A percentile compares a stretch with the other conserved stretches of the same genome.
phyloP scores from a whole-genome alignment of 2,888 invertebrate genomes.

The Pantelozetes paolii region DNA sequence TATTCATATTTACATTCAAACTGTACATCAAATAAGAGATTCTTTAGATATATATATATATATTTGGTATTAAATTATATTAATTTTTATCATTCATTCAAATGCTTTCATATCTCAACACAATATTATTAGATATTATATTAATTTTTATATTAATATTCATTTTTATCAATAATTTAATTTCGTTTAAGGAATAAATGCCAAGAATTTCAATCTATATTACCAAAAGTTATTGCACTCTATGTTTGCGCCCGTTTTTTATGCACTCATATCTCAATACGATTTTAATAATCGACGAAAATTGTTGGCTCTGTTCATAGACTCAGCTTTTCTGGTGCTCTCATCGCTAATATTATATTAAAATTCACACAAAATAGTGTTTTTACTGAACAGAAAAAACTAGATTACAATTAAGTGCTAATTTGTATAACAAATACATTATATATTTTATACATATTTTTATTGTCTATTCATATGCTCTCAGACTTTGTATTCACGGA shows the following conservation, averaged over 20 bases:
- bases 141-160: conserved; percentile 35
- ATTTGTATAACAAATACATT: conserved; percentile 7
- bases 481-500: not conserved
- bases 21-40: conserved; percentile 28
- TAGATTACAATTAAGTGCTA: conserved; percentile 21
- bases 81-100: conserved; percentile 18
- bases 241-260: not conserved
- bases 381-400: not conserved
- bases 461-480: not conserved
- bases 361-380: conserved; percentile 7
- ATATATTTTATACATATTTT: not conserved
- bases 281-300: not conserved
- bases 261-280: not conserved
- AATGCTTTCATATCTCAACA: too few species aligned
- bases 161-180: conserved; percentile 34
- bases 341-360: not conserved
- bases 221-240: conserved; percentile 31
- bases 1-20: conserved; percentile 17
- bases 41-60: not conserved
- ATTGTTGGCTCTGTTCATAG: not conserved
- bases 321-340: not conserved
- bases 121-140: too few species aligned
- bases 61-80: conserved; percentile 5
- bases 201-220: conserved; percentile 34
- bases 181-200: conserved; percentile 15